Base-by-base conservation (phyloP, 2,888 invertebrate species). In the Eupithecia insigniata region DNA sequence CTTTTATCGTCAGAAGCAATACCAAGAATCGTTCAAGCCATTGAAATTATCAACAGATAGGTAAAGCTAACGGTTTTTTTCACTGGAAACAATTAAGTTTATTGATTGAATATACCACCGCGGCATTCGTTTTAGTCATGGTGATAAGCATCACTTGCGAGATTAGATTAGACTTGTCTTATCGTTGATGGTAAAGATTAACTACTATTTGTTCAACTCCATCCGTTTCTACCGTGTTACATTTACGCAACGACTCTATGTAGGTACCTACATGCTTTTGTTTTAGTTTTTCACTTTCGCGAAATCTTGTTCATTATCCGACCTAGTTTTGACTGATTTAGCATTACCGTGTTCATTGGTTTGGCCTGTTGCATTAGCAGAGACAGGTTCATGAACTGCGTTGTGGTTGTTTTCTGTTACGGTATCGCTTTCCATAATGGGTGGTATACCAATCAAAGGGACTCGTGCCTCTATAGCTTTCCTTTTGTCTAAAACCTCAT, bases 121-220 rank as follows among this genome's bases (percentile, higher is more conserved):
- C 84, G 85, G 86, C 83, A 80, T 77, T 91, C 87, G 88, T 83
- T 82, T 88, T 85, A 89, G 85, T 85, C 89, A 84, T 88, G 85
- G 86, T 85, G 90, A 91, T 92, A 88, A 87, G 79, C 82, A 88
- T 89, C 87, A 75, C 82, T 81, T 80, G 77, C 78, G 74, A 83
- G 92, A 93, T 92, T 83, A 92, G 91, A 91, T 91, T 82, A 72
- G 14, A 64, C 26, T n/a, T 39, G 26, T 61, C 79, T 83, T 93
- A 93, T 92, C 91, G 82, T 79, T 88, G 89, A 92, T 92, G 87
- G 84, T 84, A 78, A 84, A 90, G 91, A 92, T 92, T 90, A 93
- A 91, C 92, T 94, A 93, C 93, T 89, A 92, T 91, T 90, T 90
- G 88, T 82, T 82, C 74, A 83, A 83, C 85, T 83, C 78, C 83